Evolutionary conservation across 2,888 invertebrate genomes (phyloP), one percentile per base, ranked within the genome.

Genomic region (Tridacna gigas): DNA sequence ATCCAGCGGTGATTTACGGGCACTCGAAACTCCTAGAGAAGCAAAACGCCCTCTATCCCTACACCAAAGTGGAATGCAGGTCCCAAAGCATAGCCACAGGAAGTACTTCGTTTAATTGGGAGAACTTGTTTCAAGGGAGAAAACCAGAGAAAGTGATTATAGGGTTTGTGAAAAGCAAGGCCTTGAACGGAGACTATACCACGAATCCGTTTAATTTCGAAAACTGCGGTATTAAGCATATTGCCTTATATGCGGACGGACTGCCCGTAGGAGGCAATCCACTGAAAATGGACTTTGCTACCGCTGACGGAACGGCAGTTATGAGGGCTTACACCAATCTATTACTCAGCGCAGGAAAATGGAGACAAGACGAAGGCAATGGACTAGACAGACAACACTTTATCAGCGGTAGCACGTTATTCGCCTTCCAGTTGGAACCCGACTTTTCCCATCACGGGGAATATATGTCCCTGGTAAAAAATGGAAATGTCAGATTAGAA

Each of bases 211-310:
- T 67, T n/a, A 67, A 67, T 45, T 67, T 67, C 67, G 67, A 67
- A 67, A 78, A 86, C 63, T 82, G 80, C 63, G 71, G 63, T 7
- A 51, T 88, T 25, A 78, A 73, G 25, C 73, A 77, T 25, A 83
- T 85, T n/a, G 81, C 77, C 5, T 25, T 88, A 66, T 85, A 83
- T 63, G 74, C 76, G 0, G 82, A 84, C 60, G 76, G 79, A 11
- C 56, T 82, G 45, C 84, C 86, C 5, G 82, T 84, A 7, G 78
- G 77, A 37, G 86, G 81, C 45, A 77, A 82, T 66, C 82, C 77
- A 18, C 60, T 82, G 60, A 82, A 82, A 45, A 45, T 74, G 60
- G 76, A 76, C 22, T 76, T 76, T 66, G 5, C 65, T 48, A 12
- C 74, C 5, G 22, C 47, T 18, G 26, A 66, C 12, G 66, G 66